Evolutionary conservation across 1,140 invertebrate genomes (phyloP).

Genomic region (Himalopsyche phryganea): DNA sequence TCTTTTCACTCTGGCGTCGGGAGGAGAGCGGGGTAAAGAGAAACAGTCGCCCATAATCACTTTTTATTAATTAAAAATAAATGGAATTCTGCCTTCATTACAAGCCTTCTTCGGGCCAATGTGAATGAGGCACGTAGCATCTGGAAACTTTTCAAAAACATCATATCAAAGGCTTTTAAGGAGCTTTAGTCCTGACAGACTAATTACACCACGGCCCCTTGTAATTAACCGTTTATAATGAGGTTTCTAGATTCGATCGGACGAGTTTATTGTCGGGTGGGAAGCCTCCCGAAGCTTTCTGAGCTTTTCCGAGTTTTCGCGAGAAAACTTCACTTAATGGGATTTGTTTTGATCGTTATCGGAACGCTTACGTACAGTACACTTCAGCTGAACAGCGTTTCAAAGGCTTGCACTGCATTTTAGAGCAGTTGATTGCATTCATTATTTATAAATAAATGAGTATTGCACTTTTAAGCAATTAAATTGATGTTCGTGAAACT

Average conservation of each 20-base stretch:
- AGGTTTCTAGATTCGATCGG: conserved; percentile 35
- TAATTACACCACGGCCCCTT: conserved; percentile 31
- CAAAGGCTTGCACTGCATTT: not conserved
- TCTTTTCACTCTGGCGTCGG: not conserved
- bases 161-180: conserved; percentile 35
- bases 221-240: conserved; percentile 36
- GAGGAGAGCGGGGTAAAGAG: not conserved
- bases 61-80: conserved; percentile 34
- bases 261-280: conserved; percentile 29
- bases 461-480: not conserved
- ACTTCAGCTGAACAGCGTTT: conserved; percentile 6
- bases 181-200: conserved; percentile 32
- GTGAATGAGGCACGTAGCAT: conserved; percentile 2
- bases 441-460: not conserved
- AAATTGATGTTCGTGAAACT: too few species aligned
- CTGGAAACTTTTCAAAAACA: conserved; percentile 32
- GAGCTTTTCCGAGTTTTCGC: conserved; percentile 31
- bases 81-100: conserved; percentile 26
- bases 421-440: not conserved
- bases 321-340: conserved; percentile 34
- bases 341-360: conserved; percentile 35
- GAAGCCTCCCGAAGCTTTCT: conserved; percentile 15
- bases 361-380: conserved; percentile 27
- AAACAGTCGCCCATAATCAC: conserved; percentile 5
- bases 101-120: conserved; percentile 8